Evolutionary conservation across 2,888 invertebrate species (phyloP), one percentile per base, ranked within the genome.

Genomic region (Ennomos quercinarius): DNA sequence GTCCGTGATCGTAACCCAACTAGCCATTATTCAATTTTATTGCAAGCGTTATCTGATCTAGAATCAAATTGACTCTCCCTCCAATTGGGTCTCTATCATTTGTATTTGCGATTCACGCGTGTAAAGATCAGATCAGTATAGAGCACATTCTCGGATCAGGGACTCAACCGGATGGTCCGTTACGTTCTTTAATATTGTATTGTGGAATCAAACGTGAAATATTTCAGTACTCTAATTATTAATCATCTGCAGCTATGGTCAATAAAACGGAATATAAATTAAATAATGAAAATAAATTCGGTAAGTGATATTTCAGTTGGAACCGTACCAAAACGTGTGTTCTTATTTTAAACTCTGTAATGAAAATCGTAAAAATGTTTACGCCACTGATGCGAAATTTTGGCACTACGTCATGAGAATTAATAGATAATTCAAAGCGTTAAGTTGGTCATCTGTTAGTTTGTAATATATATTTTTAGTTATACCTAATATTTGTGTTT

Each of bases 231-330:
- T 12, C 10, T 40, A 11, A 40, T 5, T 40, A 11, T n/a, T n/a
- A n/a, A n/a, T 40, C 39, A n/a, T 39, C 27, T 27, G 42, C 27
- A 57, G 38, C 40, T 10, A 66, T 69, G 67, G 61, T 66, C 37
- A 61, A 52, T 56, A 67, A 64, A 64, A 49, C 40, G 5, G 62
- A 66, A 12, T 63, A 60, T 63, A 63, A 67, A 64, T 65, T 70
- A 34, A 68, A 65, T 57, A 64, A 62, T 41, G 66, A 64, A 12
- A 59, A 53, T 48, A 68, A 66, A 63, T 48, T 62, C 39, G 62
- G 73, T 73, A 63, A 70, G 73, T 68, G 41, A 36, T 54, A 45
- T 53, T 57, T 57, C 12, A 45, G 45, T 66, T 66, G 67, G 62
- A 64, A 43, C 42, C 9, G 34, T 51, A 40, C 63, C 66, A 68